Evolutionary conservation across 64 coral and sea anemone genomes (phyloP), one percentile per base, ranked within the genome.

Genomic region (Montipora capricornis): DNA sequence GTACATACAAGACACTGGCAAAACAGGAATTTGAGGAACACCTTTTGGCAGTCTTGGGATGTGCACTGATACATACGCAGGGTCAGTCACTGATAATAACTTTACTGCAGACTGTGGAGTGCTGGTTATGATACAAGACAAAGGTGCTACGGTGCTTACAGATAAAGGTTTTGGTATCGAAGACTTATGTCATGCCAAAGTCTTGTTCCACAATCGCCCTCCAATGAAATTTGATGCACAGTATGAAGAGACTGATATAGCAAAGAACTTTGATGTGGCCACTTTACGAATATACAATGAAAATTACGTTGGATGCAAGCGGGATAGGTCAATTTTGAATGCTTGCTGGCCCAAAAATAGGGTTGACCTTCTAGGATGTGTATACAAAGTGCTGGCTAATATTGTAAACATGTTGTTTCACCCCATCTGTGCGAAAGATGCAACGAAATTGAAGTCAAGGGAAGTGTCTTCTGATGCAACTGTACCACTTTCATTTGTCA

Each of bases 71-170:
- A 92, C 80, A 20, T 92, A 92, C 17, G 79, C 80, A 75, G 90
- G 90, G 55, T 50, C 90, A 81, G 82, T 83, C 19, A 82, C 89
- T 70, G 89, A 91, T 83, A 91, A 91, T 74, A 81, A 92, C 73
- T 86, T 92, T 59, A 89, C 86, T 60, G 85, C 14, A 19, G 66
- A 89, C 78, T 89, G 86, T 62, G 87, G 87, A 11, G 87, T 90
- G 49, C 80, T 87, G 52, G 87, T 90, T 66, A 90, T 90, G 87
- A 86, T 85, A 73, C 48, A 85, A 86, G 93, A 94, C 29, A 77
- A 94, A 46, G 93, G 93, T 64, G 80, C 71, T 78, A 90, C 93
- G 84, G 93, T 94, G n/a, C 93, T 90, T 75, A 91, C 89, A 19
- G 78, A 57, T 11, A 57, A 57, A 57, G 53, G 53, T 57, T 57